Percentiles rank a stretch among this genome's conserved stretches.
These are phyloP conservation scores for Paracanthobrama guichenoti DNA, from an alignment of 2,113 vertebrate species.

Conservation along the genomic window DNA sequence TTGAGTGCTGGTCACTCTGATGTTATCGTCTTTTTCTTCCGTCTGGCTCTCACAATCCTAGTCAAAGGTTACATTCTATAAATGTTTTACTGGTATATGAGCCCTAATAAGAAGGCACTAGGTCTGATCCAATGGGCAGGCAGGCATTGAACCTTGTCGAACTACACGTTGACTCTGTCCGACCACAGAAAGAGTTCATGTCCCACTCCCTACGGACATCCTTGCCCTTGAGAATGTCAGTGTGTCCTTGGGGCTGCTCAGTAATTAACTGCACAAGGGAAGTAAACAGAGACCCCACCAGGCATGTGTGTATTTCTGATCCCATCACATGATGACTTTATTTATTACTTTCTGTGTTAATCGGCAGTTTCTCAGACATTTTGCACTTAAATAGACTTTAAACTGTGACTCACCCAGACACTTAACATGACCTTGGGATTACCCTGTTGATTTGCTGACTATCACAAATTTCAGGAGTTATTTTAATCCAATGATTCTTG, in stretches of 20 bases:
- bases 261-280: conserved; percentile 22
- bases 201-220: conserved; percentile 14
- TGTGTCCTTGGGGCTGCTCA: conserved; percentile 18
- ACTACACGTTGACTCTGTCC: conserved; percentile 34
- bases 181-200: background rate
- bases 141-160: conserved; percentile 44
- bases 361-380: background rate
- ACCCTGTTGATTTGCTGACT: conserved; percentile 45
- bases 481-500: background rate
- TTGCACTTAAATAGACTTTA: background rate
- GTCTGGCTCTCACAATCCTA: conserved; percentile 83
- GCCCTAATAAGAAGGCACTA: conserved; percentile 67
- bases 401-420: conserved; percentile 25
- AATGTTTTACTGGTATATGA: conserved; percentile 73
- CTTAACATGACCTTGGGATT: conserved; percentile 37
- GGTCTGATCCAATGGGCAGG: conserved; percentile 62
- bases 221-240: conserved; percentile 24
- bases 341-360: conserved; percentile 7
- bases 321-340: background rate
- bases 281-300: background rate
- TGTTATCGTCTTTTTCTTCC: conserved; percentile 50
- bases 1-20: background rate
- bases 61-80: conserved; percentile 69
- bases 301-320: conserved; percentile 5
- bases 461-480: background rate